Conservation (phyloP, 2,888 invertebrate species). For the Steinernema hermaphroditum region DNA sequence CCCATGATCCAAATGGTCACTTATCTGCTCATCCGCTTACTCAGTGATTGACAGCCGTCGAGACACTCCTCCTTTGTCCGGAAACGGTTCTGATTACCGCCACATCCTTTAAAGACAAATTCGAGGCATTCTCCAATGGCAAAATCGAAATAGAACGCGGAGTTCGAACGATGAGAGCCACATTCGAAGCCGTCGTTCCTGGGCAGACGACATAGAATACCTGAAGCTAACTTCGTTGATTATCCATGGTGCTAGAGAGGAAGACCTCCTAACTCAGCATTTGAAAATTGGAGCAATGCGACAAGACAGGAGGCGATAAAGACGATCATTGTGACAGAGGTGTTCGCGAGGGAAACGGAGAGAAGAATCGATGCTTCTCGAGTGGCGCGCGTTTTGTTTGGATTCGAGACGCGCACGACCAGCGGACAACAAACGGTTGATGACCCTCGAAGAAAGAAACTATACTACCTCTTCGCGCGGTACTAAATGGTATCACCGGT, state of each 20-base stretch:
- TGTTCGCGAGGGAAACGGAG: neutral
- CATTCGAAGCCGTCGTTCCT: slow-evolving; percentile 51
- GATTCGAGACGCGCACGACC: slow-evolving; percentile 6
- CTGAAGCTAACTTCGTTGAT: slow-evolving; percentile 32
- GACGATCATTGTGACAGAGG: neutral
- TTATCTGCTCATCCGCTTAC: slow-evolving; percentile 32
- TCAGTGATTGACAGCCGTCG: slow-evolving; percentile 50
- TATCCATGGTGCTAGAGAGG: neutral
- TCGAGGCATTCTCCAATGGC: slow-evolving; percentile 54
- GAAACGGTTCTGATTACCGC: slow-evolving; percentile 59
- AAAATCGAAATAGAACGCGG: slow-evolving; percentile 52
- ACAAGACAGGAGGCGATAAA: neutral
- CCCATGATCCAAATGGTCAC: no score
- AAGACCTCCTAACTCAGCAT: slow-evolving; percentile 3
- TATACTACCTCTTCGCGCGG: no score
- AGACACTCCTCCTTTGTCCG: slow-evolving; percentile 49
- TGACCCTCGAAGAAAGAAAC: no score
- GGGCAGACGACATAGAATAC: slow-evolving; percentile 52
- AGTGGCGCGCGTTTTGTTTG: slow-evolving; percentile 20
- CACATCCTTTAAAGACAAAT: slow-evolving; percentile 57
- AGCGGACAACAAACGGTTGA: slow-evolving; percentile 9
- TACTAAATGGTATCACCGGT: no score
- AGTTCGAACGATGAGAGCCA: slow-evolving; percentile 47
- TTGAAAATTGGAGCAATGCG: neutral
- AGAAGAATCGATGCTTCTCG: slow-evolving; percentile 5